Percentiles rank a stretch among this genome's conserved stretches.
phyloP scores from a whole-genome alignment of 2,113 vertebrate genomes.

The Erpornis zantholeuca region DNA sequence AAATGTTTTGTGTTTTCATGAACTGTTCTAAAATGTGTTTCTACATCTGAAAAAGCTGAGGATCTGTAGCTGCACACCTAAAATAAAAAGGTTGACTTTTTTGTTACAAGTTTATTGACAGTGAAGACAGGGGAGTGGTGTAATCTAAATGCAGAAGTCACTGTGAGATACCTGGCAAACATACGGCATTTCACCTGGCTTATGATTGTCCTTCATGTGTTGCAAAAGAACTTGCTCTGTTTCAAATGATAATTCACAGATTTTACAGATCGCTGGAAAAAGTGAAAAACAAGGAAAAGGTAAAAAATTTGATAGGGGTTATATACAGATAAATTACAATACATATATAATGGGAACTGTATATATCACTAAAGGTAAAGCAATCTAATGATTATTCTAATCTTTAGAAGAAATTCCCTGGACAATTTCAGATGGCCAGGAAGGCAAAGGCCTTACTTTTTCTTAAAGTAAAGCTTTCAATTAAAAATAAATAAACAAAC shows the following conservation, averaged over 20 bases:
- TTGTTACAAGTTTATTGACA: not conserved
- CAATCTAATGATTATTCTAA: not conserved
- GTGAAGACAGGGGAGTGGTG: not conserved
- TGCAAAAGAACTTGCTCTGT: slow-evolving; percentile 95
- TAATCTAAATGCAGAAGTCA: not conserved
- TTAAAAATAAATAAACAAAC: not conserved
- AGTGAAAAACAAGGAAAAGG: not conserved
- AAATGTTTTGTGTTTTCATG: slow-evolving; percentile 97
- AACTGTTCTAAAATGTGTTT: slow-evolving; percentile 90
- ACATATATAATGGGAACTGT: accelerated
- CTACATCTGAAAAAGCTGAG: slow-evolving; percentile 93
- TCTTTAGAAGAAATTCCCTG: not conserved
- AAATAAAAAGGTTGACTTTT: not conserved
- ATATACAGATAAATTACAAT: not conserved
- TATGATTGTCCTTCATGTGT: slow-evolving; percentile 99
- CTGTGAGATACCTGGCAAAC: slow-evolving; percentile 87
- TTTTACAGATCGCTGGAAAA: slow-evolving; percentile 92
- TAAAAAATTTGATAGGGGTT: not conserved
- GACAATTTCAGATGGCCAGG: not conserved
- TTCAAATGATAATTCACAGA: slow-evolving; percentile 97
- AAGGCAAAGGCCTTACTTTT: not conserved
- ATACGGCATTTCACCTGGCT: slow-evolving; percentile 99
- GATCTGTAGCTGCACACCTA: slow-evolving; percentile 96
- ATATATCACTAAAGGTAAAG: not conserved
- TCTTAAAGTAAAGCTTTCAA: not conserved